phyloP scores from a whole-genome alignment of 1,140 invertebrate genomes.

The Polyergus mexicanus region DNA sequence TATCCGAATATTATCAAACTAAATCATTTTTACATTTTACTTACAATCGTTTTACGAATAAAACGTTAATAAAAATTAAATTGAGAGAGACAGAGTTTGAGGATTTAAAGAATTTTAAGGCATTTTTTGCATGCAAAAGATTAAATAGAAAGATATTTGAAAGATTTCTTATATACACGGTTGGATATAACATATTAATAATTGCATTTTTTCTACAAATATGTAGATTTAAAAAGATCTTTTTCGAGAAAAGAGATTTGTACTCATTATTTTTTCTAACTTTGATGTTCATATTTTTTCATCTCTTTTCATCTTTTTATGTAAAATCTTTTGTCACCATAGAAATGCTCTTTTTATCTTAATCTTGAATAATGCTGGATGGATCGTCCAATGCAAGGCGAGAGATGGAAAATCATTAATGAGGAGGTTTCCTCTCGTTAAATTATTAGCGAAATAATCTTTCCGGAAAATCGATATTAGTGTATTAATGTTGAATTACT shows the following conservation, averaged over 20 bases:
- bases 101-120: background rate
- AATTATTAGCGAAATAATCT: background rate
- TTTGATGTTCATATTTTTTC: background rate
- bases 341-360: background rate
- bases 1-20: background rate
- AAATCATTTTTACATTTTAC: background rate
- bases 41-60: background rate
- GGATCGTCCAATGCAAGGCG: background rate
- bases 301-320: too few relatives aligned
- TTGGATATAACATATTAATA: background rate
- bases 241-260: background rate
- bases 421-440: background rate
- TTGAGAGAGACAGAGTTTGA: background rate
- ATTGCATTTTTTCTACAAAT: background rate
- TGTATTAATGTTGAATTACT: too few relatives aligned
- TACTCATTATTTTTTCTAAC: background rate
- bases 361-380: background rate
- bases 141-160: slow-evolving; percentile 3
- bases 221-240: slow-evolving; percentile 3
- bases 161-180: background rate
- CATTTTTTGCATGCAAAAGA: background rate
- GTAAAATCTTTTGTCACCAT: too few relatives aligned
- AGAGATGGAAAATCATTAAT: background rate
- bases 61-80: background rate
- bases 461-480: background rate